phyloP scores from a whole-genome alignment of 2,888 invertebrate species.

The Reticulitermes lucifugus region DNA sequence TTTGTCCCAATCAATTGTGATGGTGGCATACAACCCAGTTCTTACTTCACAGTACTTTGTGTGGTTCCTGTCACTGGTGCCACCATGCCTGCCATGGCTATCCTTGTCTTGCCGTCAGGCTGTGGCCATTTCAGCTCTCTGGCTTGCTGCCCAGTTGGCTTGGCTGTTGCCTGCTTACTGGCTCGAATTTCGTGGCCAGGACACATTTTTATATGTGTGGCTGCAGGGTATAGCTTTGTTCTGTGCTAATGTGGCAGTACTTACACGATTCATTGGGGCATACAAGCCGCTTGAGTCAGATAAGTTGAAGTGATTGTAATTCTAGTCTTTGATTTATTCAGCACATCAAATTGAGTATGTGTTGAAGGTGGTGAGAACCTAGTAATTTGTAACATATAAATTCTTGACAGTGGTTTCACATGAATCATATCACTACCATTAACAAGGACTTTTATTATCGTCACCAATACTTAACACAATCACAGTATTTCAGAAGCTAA shows the following conservation, averaged over 20 bases:
- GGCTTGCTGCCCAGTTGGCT: conserved; percentile 80
- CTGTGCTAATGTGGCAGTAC: conserved; percentile 79
- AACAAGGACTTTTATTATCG: too few species aligned
- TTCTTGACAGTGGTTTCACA: too few species aligned
- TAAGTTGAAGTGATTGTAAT: conserved; percentile 8
- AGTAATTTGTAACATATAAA: not conserved
- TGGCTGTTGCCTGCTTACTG: conserved; percentile 95
- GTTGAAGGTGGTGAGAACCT: not conserved
- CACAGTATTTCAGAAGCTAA: too few species aligned
- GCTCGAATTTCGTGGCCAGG: conserved; percentile 87
- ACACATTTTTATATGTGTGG: conserved; percentile 89
- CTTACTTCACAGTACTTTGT: conserved; percentile 97
- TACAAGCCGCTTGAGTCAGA: conserved; percentile 57
- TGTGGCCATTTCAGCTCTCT: conserved; percentile 68
- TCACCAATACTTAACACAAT: too few species aligned
- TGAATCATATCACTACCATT: too few species aligned
- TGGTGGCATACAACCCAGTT: conserved; percentile 95
- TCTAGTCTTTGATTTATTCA: not conserved
- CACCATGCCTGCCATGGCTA: conserved; percentile 81
- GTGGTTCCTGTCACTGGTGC: conserved; percentile 93
- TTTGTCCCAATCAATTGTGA: conserved; percentile 84
- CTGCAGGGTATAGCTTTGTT: conserved; percentile 87
- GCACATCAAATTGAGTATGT: too few species aligned
- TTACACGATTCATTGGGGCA: conserved; percentile 69
- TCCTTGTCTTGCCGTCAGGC: conserved; percentile 67